These are phyloP conservation scores for Lophius piscatorius DNA, from an alignment of 2,113 vertebrate species.

Conservation along the genomic window DNA sequence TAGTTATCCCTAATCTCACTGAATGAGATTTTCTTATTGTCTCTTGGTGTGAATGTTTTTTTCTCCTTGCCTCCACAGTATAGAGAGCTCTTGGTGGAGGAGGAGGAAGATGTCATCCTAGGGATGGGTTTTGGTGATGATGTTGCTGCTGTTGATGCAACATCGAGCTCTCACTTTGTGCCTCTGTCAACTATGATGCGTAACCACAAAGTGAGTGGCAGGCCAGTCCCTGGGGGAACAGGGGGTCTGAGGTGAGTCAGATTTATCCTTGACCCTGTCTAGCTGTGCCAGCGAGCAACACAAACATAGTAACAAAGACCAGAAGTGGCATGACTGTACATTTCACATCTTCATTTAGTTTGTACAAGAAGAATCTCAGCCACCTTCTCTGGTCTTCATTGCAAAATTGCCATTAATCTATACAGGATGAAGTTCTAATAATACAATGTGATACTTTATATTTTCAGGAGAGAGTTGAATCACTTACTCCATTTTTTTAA, in stretches of 20 bases:
- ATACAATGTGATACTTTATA: too few species aligned
- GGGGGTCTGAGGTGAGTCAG: slow-evolving; percentile 77
- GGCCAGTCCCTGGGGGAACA: slow-evolving; percentile 64
- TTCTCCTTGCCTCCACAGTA: slow-evolving; percentile 44
- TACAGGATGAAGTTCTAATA: too few species aligned
- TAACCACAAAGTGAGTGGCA: slow-evolving; percentile 74
- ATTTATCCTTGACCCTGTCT: slow-evolving; percentile 77
- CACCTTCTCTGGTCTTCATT: background rate
- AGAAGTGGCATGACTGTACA: slow-evolving; percentile 55
- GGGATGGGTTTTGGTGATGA: slow-evolving; percentile 74
- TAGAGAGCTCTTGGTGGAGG: slow-evolving; percentile 57
- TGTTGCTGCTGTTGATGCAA: slow-evolving; percentile 74
- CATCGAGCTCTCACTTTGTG: slow-evolving; percentile 74
- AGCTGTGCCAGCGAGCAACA: slow-evolving; percentile 65
- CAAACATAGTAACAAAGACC: slow-evolving; percentile 54
- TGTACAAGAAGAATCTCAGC: slow-evolving; percentile 27
- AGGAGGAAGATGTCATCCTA: slow-evolving; percentile 77
- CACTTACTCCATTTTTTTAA: too few species aligned
- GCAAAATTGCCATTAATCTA: slow-evolving; percentile 5
- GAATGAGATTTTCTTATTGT: slow-evolving; percentile 67
- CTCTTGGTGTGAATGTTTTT: slow-evolving; percentile 53
- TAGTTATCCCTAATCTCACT: slow-evolving; percentile 46
- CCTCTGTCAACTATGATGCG: slow-evolving; percentile 75
- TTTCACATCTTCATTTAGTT: slow-evolving; percentile 64
- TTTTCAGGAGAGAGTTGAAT: too few species aligned